These are phyloP conservation scores for Mongoloraphidia duomilia DNA, from an alignment of 2,888 invertebrate species.

Conservation along the genomic window DNA sequence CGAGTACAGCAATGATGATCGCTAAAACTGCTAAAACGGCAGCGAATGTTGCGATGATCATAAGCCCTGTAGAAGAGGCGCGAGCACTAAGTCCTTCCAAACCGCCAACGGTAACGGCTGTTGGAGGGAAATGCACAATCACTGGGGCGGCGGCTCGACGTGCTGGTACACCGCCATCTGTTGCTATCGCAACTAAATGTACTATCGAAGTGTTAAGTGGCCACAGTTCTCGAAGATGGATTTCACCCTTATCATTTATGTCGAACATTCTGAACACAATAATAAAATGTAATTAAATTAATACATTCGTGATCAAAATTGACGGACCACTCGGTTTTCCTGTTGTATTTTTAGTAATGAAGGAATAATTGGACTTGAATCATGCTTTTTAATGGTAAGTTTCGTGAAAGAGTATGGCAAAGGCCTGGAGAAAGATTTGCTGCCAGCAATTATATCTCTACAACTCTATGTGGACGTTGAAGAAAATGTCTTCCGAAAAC, in stretches of 20 bases:
- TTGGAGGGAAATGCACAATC: conserved; percentile 40
- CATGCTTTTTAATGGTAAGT: too few species aligned
- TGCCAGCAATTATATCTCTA: too few species aligned
- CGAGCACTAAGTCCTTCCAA: conserved; percentile 19
- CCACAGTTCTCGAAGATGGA: conserved; percentile 30
- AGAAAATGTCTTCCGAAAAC: too few species aligned
- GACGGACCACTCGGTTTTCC: too few species aligned
- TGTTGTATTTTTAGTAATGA: too few species aligned
- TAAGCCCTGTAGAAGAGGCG: conserved; percentile 22
- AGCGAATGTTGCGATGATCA: conserved; percentile 46
- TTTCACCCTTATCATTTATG: conserved; percentile 49
- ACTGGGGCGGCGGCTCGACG: conserved; percentile 57
- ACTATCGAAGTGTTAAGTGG: conserved; percentile 33
- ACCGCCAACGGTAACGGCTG: conserved; percentile 26
- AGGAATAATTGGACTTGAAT: too few species aligned
- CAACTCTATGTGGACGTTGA: too few species aligned
- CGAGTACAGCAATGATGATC: conserved; percentile 57
- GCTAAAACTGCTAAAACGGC: conserved; percentile 58
- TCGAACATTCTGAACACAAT: conserved; percentile 39
- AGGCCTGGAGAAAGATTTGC: too few species aligned
- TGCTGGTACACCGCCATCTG: conserved; percentile 74
- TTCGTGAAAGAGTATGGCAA: too few species aligned
- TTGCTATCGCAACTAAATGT: conserved; percentile 67
- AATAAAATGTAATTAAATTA: not conserved
- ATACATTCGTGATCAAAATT: too few species aligned